Percentiles rank a stretch among this genome's conserved stretches.
Evolutionary conservation across 2,888 invertebrate genomes (phyloP).

Genomic region (Mythimna impura): DNA sequence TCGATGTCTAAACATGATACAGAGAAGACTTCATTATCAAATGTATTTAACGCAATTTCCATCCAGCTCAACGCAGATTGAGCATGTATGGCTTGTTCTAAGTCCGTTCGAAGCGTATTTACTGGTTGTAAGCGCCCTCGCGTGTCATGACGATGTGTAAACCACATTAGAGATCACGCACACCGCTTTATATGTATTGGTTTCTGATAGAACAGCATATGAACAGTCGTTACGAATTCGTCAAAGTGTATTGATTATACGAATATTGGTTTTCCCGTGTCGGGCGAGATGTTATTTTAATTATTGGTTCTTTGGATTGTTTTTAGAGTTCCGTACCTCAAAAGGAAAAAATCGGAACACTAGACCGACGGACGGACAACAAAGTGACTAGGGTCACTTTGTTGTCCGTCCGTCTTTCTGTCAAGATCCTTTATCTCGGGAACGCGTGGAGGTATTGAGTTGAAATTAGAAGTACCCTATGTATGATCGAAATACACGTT

Average conservation of each 20-base stretch:
- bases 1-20: not conserved
- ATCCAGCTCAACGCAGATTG: slow-evolving; percentile 2
- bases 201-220: slow-evolving; percentile 26
- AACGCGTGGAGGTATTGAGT: too few species aligned
- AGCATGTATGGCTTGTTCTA: slow-evolving; percentile 30
- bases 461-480: too few species aligned
- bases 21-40: not conserved
- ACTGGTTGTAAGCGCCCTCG: slow-evolving; percentile 23
- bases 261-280: not conserved
- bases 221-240: slow-evolving; percentile 7
- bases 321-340: too few species aligned
- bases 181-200: slow-evolving; percentile 26
- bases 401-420: too few species aligned
- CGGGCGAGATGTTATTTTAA: not conserved
- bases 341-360: too few species aligned
- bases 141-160: slow-evolving; percentile 28
- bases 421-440: too few species aligned
- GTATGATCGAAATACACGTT: too few species aligned
- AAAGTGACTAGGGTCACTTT: too few species aligned
- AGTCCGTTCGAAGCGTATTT: slow-evolving; percentile 5
- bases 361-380: too few species aligned
- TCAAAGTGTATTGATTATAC: not conserved
- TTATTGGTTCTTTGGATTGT: too few species aligned
- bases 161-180: slow-evolving; percentile 50
- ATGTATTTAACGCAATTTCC: not conserved